Evolutionary conservation across 2,113 vertebrate species (phyloP).

Genomic region (Oxygymnocypris stewartii): DNA sequence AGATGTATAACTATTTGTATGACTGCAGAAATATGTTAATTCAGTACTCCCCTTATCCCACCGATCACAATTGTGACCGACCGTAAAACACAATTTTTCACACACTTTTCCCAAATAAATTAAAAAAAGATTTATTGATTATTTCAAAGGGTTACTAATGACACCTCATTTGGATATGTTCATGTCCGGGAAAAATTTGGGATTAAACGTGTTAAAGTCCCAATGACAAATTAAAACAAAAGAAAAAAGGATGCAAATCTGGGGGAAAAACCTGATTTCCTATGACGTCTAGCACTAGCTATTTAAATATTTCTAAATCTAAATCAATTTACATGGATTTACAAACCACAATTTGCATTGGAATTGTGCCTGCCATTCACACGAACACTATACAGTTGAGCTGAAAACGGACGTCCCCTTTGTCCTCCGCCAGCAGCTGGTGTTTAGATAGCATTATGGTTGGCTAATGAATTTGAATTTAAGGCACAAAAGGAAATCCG

Average conservation of each 20-base stretch:
- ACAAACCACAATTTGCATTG: conserved; percentile 50
- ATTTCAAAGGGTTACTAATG: too few relatives aligned
- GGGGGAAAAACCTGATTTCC: conserved; percentile 30
- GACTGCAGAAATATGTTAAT: too few relatives aligned
- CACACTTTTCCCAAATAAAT: too few relatives aligned
- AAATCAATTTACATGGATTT: conserved; percentile 36
- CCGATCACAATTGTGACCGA: too few relatives aligned
- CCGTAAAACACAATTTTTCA: too few relatives aligned
- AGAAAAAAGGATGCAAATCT: conserved; percentile 12
- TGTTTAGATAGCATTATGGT: conserved; percentile 50
- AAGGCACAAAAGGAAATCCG: conserved; percentile 19
- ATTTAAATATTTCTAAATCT: conserved; percentile 49
- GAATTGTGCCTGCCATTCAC: conserved; percentile 18
- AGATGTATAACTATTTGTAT: too few relatives aligned
- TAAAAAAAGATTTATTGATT: too few relatives aligned
- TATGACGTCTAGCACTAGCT: conserved; percentile 37
- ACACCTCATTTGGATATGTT: too few relatives aligned
- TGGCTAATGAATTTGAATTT: conserved; percentile 32
- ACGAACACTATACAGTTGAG: conserved; percentile 20
- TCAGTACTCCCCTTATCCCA: too few relatives aligned
- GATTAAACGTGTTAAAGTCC: not conserved
- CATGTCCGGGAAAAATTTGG: too few relatives aligned
- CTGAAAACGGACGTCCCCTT: conserved; percentile 40
- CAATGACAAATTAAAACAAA: conserved; percentile 24
- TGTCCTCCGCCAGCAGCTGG: conserved; percentile 26